Evolutionary conservation across 2,113 vertebrate species (phyloP).

Genomic region (Esox niger): DNA sequence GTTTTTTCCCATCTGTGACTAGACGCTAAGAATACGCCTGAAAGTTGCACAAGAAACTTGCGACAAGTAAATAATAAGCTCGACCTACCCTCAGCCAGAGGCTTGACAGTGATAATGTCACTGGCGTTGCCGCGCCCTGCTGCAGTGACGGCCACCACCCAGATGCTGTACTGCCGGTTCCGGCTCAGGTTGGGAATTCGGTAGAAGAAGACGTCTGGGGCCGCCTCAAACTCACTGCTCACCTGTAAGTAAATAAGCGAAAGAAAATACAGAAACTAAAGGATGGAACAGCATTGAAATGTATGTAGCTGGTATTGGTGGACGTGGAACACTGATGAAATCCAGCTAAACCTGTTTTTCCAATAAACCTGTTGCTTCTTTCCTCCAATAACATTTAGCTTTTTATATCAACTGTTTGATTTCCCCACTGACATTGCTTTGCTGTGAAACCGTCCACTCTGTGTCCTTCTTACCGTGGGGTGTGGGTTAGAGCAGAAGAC

Average conservation of each 20-base stretch:
- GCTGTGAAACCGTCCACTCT: neutral
- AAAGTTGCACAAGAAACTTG: no score
- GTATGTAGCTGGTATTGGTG: no score
- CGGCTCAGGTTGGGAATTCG: constrained; percentile 93
- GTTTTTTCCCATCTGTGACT: no score
- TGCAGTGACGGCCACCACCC: constrained; percentile 94
- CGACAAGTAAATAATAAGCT: no score
- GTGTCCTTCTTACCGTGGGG: constrained; percentile 81
- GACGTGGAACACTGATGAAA: neutral
- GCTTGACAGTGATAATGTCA: constrained; percentile 92
- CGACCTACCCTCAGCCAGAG: constrained; percentile 85
- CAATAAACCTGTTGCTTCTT: neutral
- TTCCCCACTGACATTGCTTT: neutral
- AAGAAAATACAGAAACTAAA: no score
- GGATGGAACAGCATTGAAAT: no score
- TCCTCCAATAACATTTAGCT: neutral
- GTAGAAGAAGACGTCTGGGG: constrained; percentile 94
- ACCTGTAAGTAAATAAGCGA: no score
- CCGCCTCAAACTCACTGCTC: constrained; percentile 97
- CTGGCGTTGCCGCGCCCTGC: constrained; percentile 94
- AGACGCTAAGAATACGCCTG: no score
- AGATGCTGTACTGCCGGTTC: constrained; percentile 94
- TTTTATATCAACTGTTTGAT: neutral
- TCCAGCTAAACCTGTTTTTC: no score
- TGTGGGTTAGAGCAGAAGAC: constrained; percentile 95